Evolutionary conservation across 1,140 invertebrate genomes (phyloP), one percentile per base, ranked within the genome.

Genomic region (Drosophila murphyi): DNA sequence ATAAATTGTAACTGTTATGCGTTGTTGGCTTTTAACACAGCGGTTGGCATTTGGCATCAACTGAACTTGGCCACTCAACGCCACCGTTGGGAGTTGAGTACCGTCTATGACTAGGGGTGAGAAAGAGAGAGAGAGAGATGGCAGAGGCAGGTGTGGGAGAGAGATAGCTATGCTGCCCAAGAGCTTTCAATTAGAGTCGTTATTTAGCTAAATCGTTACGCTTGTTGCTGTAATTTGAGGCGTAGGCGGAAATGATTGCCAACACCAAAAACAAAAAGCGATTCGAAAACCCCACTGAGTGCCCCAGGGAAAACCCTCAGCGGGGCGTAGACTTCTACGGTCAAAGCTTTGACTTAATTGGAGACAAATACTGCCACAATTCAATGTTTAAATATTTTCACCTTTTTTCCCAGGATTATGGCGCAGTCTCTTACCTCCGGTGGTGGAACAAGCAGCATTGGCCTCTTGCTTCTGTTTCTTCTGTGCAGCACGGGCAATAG

Each of bases 1-100:
- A 90, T 89, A 89, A 89, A 89, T 89, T 89, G 86, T 89, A 85
- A 89, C 85, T 85, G 85, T 89, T 89, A 89, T 89, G 85, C 86
- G 85, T 74, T 81, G 78, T 72, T 89, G 85, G 81, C 85, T 89
- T 89, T 89, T 89, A 89, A 76, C 80, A 51, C 75, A 90, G 85
- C 77, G 48, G 80, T 82, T 78, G 83, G 68, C 80, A 89, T 82
- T 73, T 70, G 78, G 78, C 85, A 76, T 81, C 67, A 80, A 69
- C 63, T 70, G 73, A 80, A 75, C 62, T 61, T 39, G 50, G 72
- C 60, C 47, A 73, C 60, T 67, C n/a, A 31, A 12, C 43, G 29
- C 59, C 56, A 73, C 70, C 75, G 47, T 52, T 37, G 75, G 75
- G 75, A 74, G 59, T 74, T 77, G 70, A 74, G 71, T 74, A 63